Conservation (phyloP, 2,888 invertebrate genomes). For the Rhingia campestris region DNA sequence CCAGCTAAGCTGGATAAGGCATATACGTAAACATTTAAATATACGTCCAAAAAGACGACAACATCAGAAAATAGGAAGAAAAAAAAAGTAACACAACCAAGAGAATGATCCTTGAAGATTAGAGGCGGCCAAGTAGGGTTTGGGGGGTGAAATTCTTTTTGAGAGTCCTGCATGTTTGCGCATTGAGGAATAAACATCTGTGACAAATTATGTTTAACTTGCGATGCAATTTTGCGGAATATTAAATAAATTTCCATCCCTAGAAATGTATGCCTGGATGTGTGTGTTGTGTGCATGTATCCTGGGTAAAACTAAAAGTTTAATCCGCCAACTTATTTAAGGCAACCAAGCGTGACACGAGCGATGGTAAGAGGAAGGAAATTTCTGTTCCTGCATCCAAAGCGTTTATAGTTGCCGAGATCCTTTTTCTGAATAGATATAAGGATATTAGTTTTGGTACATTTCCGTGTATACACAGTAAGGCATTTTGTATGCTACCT, state of each 20-base stretch:
- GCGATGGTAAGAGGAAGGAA: neutral
- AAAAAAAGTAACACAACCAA: constrained; percentile 17
- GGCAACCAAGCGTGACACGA: constrained; percentile 34
- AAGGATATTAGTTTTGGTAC: constrained; percentile 58
- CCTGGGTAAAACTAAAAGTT: constrained; percentile 31
- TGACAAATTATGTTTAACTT: constrained; percentile 74
- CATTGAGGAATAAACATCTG: constrained; percentile 74
- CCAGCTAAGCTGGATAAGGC: constrained; percentile 52
- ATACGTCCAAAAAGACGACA: constrained; percentile 51
- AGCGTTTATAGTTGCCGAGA: constrained; percentile 36
- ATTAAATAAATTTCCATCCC: constrained; percentile 61
- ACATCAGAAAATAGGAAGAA: constrained; percentile 31
- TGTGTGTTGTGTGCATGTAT: constrained; percentile 1
- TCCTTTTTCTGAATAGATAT: constrained; percentile 44
- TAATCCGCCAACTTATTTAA: constrained; percentile 41
- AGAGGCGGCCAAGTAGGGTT: neutral
- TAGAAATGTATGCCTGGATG: neutral
- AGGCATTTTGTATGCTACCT: neutral
- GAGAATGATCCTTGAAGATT: constrained; percentile 57
- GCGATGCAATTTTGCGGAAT: constrained; percentile 73
- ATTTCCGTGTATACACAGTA: neutral
- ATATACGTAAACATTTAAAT: constrained; percentile 64
- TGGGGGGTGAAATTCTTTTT: constrained; percentile 43
- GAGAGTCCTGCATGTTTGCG: constrained; percentile 70
- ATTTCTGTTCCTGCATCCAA: constrained; percentile 15